Percentiles rank a stretch among this genome's conserved stretches.
Conservation (phyloP, 2,797 vertebrate species). For the Gallinago stenura region DNA sequence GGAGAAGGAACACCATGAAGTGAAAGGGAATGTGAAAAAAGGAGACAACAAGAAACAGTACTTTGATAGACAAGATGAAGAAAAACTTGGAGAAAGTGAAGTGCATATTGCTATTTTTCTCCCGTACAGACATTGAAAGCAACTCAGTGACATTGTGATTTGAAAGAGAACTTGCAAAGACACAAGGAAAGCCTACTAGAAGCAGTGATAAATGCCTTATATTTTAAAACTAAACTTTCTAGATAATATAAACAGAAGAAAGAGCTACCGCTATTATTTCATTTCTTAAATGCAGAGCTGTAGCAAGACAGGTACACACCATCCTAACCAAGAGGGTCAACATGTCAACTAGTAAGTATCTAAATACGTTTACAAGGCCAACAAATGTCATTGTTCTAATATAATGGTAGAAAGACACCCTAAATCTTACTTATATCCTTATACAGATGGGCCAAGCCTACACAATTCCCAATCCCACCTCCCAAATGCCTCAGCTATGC, state of each 20-base stretch:
- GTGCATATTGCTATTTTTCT: neutral
- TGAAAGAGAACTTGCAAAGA: neutral
- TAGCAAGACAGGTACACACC: neutral
- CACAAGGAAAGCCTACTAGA: neutral
- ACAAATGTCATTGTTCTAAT: neutral
- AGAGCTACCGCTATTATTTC: neutral
- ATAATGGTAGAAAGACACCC: neutral
- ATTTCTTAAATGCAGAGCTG: neutral
- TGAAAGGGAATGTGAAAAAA: conserved; percentile 30
- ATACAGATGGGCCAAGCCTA: neutral
- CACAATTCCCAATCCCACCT: neutral
- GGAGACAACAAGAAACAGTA: conserved; percentile 52
- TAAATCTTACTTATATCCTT: neutral
- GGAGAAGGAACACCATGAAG: conserved; percentile 32
- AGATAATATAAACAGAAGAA: neutral
- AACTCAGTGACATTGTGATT: conserved; percentile 21
- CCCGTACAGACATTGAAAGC: neutral
- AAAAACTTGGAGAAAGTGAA: neutral
- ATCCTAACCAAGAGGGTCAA: neutral
- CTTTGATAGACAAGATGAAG: conserved; percentile 34
- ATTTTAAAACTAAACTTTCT: neutral
- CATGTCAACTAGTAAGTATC: neutral
- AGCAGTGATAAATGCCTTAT: neutral
- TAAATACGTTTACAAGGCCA: neutral
- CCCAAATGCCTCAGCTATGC: neutral